These are phyloP conservation scores for Lemur catta DNA, from an alignment of 2,797 vertebrate genomes.

Conservation along the genomic window DNA sequence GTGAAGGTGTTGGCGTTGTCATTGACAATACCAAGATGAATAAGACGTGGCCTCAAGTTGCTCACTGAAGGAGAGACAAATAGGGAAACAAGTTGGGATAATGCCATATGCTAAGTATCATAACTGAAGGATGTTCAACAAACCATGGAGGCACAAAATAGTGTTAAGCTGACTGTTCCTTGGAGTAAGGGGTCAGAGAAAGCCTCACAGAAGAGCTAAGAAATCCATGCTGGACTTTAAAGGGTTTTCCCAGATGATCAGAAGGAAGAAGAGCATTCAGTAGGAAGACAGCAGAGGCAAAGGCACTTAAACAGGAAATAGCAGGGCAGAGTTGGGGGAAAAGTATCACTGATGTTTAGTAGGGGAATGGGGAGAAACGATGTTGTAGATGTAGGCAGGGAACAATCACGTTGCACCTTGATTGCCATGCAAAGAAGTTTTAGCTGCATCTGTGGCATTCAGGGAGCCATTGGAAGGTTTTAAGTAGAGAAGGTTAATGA, in stretches of 20 bases:
- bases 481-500: conserved; percentile 73
- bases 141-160: background rate
- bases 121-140: background rate
- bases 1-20: background rate
- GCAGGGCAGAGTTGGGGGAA: background rate
- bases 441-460: conserved; percentile 53
- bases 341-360: background rate
- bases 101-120: background rate
- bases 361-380: background rate
- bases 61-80: background rate
- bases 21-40: background rate
- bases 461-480: conserved; percentile 68
- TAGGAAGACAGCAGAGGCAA: background rate
- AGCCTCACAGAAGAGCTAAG: background rate
- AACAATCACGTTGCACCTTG: conserved; percentile 27
- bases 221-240: conserved; percentile 12
- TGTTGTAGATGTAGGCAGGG: background rate
- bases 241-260: conserved; percentile 32
- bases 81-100: background rate
- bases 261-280: background rate
- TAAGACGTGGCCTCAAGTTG: background rate
- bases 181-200: background rate
- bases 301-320: conserved; percentile 25
- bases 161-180: background rate
- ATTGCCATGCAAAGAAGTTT: conserved; percentile 60